A percentile compares a stretch with the other conserved stretches of the same genome.
Evolutionary conservation across 1,140 invertebrate species (phyloP).

Genomic region (Saccostrea echinata): DNA sequence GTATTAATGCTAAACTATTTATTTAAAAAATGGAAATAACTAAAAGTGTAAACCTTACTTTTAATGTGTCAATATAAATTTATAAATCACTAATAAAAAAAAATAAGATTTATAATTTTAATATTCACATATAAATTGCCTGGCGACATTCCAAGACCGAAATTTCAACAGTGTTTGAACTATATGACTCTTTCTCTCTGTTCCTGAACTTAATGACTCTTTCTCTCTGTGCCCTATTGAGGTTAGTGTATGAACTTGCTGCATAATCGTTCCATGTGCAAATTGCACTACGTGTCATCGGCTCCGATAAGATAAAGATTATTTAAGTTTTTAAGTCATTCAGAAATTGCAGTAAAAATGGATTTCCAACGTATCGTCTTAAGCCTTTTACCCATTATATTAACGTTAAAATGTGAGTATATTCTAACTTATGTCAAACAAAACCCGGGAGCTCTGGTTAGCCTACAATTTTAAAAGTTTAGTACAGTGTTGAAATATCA

Average conservation of each 20-base stretch:
- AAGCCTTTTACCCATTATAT: background rate
- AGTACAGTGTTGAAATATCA: too few species aligned
- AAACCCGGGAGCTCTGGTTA: background rate
- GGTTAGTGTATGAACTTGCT: background rate
- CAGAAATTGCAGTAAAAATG: background rate
- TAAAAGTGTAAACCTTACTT: too few species aligned
- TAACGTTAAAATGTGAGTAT: background rate
- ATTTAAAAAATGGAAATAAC: too few species aligned
- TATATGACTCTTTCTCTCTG: background rate
- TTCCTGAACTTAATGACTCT: background rate
- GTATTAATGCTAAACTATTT: too few species aligned
- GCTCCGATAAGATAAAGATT: background rate
- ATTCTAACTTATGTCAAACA: background rate
- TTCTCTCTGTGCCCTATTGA: background rate
- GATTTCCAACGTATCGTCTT: background rate
- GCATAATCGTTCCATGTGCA: background rate
- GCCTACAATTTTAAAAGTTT: too few species aligned
- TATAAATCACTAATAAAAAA: too few species aligned
- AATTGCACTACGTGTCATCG: background rate
- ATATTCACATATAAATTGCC: too few species aligned
- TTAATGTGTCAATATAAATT: too few species aligned
- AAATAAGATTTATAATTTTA: too few species aligned
- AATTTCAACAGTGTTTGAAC: too few species aligned
- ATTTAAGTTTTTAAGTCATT: background rate
- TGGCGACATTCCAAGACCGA: too few species aligned